Evolutionary conservation across 2,113 vertebrate species (phyloP).

Genomic region (Bujurquina vittata): DNA sequence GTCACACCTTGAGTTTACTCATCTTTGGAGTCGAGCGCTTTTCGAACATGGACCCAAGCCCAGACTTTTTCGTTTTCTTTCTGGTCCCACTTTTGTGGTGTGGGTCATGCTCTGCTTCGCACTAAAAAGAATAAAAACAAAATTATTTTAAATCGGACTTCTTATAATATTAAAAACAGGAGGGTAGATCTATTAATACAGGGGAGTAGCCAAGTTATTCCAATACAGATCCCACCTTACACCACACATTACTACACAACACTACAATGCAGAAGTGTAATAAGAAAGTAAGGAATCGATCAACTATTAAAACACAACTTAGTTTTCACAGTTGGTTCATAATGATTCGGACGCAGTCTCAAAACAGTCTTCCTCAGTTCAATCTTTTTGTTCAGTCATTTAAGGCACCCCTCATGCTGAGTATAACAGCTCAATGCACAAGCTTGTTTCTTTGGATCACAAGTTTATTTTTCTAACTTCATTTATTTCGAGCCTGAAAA

Average conservation of each 20-base stretch:
- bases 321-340: not conserved
- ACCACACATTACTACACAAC: not conserved
- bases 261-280: not conserved
- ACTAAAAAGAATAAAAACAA: constrained; percentile 40
- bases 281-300: not conserved
- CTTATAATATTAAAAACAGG: not conserved
- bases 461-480: constrained; percentile 18
- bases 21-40: constrained; percentile 81
- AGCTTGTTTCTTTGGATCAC: not conserved
- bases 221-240: not conserved
- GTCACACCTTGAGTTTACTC: constrained; percentile 85
- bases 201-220: not conserved
- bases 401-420: not conserved
- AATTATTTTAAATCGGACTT: too few relatives aligned
- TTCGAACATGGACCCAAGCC: constrained; percentile 81
- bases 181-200: not conserved
- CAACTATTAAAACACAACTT: not conserved
- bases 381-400: not conserved
- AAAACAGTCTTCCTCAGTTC: not conserved
- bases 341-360: not conserved
- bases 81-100: constrained; percentile 64
- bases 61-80: constrained; percentile 79
- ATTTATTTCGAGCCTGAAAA: not conserved
- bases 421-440: not conserved
- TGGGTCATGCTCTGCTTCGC: constrained; percentile 71